Conservation (phyloP, 1,140 invertebrate species). For the Neodiprion fabricii region DNA sequence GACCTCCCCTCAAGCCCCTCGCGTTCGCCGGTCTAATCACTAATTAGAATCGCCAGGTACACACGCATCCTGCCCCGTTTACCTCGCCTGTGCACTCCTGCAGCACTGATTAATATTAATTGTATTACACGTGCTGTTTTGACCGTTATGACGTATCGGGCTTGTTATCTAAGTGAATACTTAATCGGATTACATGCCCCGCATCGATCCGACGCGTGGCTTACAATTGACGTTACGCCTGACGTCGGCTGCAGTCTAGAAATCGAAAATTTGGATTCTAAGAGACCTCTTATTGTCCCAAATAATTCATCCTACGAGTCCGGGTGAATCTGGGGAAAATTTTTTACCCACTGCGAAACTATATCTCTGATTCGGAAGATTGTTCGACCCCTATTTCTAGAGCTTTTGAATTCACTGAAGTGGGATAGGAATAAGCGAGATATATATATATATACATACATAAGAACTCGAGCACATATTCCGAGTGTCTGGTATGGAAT, state of each 20-base stretch:
- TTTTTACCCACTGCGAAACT: no score
- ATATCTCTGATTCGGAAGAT: no score
- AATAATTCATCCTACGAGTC: no score
- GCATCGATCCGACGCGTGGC: not conserved
- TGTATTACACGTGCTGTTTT: slow-evolving; percentile 38
- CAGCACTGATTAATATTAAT: slow-evolving; percentile 46
- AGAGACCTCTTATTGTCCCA: no score
- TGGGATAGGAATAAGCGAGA: no score
- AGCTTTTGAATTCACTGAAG: no score
- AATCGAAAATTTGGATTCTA: no score
- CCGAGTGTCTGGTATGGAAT: not conserved
- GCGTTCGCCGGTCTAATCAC: slow-evolving; percentile 35
- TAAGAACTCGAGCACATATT: not conserved
- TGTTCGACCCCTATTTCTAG: no score
- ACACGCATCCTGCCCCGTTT: slow-evolving; percentile 21
- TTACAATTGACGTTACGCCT: not conserved
- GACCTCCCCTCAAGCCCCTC: slow-evolving; percentile 33
- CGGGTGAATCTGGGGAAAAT: no score
- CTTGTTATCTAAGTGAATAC: slow-evolving; percentile 37
- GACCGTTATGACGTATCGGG: slow-evolving; percentile 40
- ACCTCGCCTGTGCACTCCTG: slow-evolving; percentile 20
- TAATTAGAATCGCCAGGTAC: slow-evolving; percentile 46
- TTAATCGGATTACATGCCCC: slow-evolving; percentile 37
- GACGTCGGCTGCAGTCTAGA: no score
- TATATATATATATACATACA: no score